phyloP scores from a whole-genome alignment of 35 echinoderm and acorn worm genomes.

The Heliocidaris erythrogramma region DNA sequence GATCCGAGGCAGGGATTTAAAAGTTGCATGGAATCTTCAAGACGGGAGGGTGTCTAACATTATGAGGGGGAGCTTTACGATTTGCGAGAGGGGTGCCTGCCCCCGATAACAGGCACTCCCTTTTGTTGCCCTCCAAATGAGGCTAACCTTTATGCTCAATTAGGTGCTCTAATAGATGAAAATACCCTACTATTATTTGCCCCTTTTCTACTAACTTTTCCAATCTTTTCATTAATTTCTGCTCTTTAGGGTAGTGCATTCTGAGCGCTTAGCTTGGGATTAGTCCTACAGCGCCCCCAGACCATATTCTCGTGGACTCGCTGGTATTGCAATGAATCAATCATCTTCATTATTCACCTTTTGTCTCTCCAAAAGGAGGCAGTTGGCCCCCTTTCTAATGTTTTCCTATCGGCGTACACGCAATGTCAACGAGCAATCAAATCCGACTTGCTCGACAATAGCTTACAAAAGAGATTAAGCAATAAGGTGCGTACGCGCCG shows the following conservation, averaged over 20 bases:
- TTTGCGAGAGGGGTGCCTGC: neutral
- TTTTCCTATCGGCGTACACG: slow-evolving; percentile 51
- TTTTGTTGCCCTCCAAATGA: slow-evolving; percentile 21
- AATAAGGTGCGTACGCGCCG: slow-evolving; percentile 44
- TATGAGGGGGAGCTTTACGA: neutral
- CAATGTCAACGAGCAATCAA: slow-evolving; percentile 51
- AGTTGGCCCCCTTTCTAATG: slow-evolving; percentile 19
- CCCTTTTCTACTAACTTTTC: slow-evolving; percentile 15
- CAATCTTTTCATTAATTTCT: neutral
- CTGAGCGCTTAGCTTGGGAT: neutral
- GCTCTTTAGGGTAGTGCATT: neutral
- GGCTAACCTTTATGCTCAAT: slow-evolving; percentile 45
- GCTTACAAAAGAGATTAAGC: slow-evolving; percentile 27
- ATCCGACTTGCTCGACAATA: neutral
- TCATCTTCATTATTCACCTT: slow-evolving; percentile 43
- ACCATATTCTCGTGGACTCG: slow-evolving; percentile 15
- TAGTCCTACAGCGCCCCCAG: slow-evolving; percentile 30
- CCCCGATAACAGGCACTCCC: neutral
- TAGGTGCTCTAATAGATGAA: neutral
- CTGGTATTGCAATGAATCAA: slow-evolving; percentile 25
- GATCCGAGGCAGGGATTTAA: slow-evolving; percentile 33
- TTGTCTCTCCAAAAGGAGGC: slow-evolving; percentile 37
- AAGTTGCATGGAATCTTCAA: slow-evolving; percentile 26
- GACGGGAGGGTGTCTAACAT: neutral
- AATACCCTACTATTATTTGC: neutral